Evolutionary conservation across 2,888 invertebrate genomes (phyloP).

Genomic region (Seira ritae): DNA sequence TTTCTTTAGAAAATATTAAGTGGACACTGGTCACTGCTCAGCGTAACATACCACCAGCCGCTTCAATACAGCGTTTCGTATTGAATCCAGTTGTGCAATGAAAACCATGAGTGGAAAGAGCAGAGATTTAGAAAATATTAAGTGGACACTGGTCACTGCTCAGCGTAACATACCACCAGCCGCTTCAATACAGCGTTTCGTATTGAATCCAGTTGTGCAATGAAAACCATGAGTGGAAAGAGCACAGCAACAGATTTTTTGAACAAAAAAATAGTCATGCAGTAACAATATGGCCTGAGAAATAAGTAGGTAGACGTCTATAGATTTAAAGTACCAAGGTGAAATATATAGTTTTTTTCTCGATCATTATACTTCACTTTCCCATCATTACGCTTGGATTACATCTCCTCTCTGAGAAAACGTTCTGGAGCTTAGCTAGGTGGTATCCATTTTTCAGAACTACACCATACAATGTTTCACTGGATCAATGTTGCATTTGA

Average conservation of each 20-base stretch:
- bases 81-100: background rate
- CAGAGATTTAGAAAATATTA: background rate
- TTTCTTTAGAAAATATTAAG: too few relatives aligned
- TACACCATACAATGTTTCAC: too few relatives aligned
- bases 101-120: too few relatives aligned
- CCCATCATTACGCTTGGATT: background rate
- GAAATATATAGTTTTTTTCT: background rate
- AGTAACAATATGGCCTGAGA: too few relatives aligned
- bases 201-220: background rate
- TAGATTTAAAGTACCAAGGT: too few relatives aligned
- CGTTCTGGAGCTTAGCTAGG: too few relatives aligned
- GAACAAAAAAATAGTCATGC: too few relatives aligned
- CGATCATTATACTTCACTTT: background rate
- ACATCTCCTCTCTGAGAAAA: too few relatives aligned
- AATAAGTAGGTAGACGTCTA: too few relatives aligned
- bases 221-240: too few relatives aligned
- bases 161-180: constrained; percentile 17
- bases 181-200: background rate
- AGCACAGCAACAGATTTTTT: background rate
- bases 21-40: constrained; percentile 16
- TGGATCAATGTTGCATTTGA: too few relatives aligned
- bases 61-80: background rate
- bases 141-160: constrained; percentile 17
- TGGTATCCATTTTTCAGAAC: too few relatives aligned
- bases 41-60: constrained; percentile 17